Evolutionary conservation across 1,140 invertebrate genomes (phyloP).

Genomic region (Carposina sasakii): DNA sequence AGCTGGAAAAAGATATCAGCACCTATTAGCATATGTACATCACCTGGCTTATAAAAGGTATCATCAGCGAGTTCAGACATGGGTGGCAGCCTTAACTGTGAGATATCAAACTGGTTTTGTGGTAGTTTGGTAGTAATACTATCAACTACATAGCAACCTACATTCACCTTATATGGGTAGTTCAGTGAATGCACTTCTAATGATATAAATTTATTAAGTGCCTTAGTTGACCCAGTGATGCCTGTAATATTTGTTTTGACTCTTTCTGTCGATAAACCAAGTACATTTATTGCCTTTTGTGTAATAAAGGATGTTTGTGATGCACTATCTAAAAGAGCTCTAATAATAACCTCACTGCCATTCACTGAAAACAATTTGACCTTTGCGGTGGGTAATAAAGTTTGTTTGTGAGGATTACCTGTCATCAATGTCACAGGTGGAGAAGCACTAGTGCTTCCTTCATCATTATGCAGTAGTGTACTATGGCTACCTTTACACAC

Average conservation of each 20-base stretch:
- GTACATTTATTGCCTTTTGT: constrained; percentile 1
- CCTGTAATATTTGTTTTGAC: constrained; percentile 11
- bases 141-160: constrained; percentile 20
- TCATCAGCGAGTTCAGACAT: constrained; percentile 12
- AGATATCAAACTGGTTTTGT: constrained; percentile 8
- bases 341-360: constrained; percentile 9
- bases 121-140: constrained; percentile 21
- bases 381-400: constrained; percentile 11
- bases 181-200: constrained; percentile 13
- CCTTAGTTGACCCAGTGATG: constrained; percentile 1
- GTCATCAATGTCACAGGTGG: neutral
- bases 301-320: constrained; percentile 17
- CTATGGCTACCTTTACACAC: constrained; percentile 16
- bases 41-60: constrained; percentile 11
- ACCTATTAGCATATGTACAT: constrained; percentile 18
- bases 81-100: constrained; percentile 7
- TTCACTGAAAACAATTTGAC: constrained; percentile 11
- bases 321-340: constrained; percentile 9
- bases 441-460: neutral
- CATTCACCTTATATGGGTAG: constrained; percentile 7
- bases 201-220: constrained; percentile 12
- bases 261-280: constrained; percentile 11
- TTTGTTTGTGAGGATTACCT: constrained; percentile 6
- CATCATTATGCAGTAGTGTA: constrained; percentile 13
- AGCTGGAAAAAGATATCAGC: constrained; percentile 22